phyloP scores from a whole-genome alignment of 2,113 vertebrate species.

The Sturnira hondurensis region DNA sequence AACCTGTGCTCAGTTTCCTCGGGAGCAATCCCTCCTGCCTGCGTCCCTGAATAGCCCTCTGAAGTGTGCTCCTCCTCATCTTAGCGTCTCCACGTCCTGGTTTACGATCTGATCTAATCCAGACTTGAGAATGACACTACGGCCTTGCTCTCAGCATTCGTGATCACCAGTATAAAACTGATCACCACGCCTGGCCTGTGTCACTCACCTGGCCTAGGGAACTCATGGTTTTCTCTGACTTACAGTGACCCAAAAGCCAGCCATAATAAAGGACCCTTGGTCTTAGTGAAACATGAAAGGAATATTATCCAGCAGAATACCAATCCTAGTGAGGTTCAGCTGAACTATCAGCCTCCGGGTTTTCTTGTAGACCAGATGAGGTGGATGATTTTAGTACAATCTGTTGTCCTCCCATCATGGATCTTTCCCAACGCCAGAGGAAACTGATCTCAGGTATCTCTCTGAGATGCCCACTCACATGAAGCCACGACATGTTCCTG shows the following conservation, averaged over 20 bases:
- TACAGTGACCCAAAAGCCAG: background rate
- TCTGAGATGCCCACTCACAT: constrained; percentile 83
- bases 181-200: background rate
- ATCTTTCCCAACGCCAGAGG: background rate
- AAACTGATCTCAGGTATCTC: background rate
- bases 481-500: constrained; percentile 98
- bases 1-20: background rate
- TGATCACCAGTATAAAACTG: background rate
- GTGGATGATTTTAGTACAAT: background rate
- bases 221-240: background rate
- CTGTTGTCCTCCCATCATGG: background rate
- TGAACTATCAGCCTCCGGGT: background rate
- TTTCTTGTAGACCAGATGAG: background rate
- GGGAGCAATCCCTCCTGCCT: background rate
- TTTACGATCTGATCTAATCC: background rate
- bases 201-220: background rate
- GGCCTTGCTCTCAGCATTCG: background rate
- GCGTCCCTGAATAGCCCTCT: background rate
- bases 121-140: background rate
- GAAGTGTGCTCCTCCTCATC: background rate
- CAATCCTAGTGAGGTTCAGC: background rate
- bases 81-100: background rate
- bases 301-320: background rate
- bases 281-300: background rate
- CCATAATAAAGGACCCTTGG: background rate